Evolutionary conservation across 2,113 vertebrate genomes (phyloP).

Genomic region (Strix uralensis): DNA sequence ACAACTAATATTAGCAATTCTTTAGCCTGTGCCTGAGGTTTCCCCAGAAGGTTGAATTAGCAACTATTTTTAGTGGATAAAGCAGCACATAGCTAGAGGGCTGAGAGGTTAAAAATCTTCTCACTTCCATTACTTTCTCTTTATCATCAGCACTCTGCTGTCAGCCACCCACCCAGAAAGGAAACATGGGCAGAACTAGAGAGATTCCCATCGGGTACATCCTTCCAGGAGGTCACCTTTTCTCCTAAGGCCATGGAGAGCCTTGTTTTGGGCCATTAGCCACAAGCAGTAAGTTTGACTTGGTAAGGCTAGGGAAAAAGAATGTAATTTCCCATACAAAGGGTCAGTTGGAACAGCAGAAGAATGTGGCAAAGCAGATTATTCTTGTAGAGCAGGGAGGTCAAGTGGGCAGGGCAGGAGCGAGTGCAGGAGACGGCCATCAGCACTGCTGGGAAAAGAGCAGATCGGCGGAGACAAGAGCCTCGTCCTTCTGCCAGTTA

Average conservation of each 20-base stretch:
- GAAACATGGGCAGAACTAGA: neutral
- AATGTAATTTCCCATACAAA: neutral
- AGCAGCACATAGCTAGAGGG: neutral
- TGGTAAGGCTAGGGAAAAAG: neutral
- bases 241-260: neutral
- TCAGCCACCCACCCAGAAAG: neutral
- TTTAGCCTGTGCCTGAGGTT: neutral
- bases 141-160: neutral
- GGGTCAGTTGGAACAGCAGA: neutral
- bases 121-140: neutral
- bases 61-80: slow-evolving; percentile 7
- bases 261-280: neutral
- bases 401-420: neutral
- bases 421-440: neutral
- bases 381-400: slow-evolving; percentile 2
- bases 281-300: neutral
- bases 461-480: neutral
- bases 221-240: neutral
- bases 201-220: neutral
- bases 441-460: neutral
- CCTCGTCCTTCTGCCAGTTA: neutral
- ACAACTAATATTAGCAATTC: neutral
- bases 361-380: slow-evolving; percentile 34
- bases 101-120: neutral
- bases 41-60: neutral